phyloP scores from a whole-genome alignment of 2,113 vertebrate species.

The Sapayoa aenigma region DNA sequence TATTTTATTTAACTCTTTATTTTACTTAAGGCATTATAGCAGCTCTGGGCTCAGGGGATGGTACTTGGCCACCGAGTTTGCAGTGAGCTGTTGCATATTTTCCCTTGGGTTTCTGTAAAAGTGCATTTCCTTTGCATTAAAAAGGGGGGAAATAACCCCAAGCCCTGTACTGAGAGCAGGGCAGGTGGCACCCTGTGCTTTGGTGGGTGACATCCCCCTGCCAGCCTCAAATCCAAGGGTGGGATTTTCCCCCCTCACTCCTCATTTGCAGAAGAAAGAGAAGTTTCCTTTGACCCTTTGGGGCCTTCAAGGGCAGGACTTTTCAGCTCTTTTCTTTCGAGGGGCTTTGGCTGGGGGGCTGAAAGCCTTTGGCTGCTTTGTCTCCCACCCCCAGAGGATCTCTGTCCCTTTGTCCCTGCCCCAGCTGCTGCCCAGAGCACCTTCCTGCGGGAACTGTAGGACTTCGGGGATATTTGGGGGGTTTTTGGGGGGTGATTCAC shows the following conservation, averaged over 20 bases:
- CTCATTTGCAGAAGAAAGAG: constrained; percentile 63
- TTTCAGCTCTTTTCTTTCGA: constrained; percentile 33
- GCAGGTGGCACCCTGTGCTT: background rate
- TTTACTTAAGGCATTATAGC: background rate
- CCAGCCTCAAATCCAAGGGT: constrained; percentile 12
- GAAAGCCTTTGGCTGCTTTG: background rate
- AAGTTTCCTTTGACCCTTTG: constrained; percentile 44
- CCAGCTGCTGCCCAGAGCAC: constrained; percentile 47
- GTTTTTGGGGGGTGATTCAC: background rate
- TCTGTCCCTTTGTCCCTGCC: constrained; percentile 45
- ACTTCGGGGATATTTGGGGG: background rate
- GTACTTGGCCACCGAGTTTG: background rate
- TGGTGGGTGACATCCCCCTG: background rate
- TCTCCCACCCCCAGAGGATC: background rate
- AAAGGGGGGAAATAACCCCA: background rate
- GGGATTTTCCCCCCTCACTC: background rate
- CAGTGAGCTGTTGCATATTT: background rate
- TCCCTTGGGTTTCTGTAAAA: background rate
- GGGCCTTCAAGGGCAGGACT: constrained; percentile 49
- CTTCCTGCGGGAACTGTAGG: background rate
- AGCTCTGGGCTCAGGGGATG: background rate
- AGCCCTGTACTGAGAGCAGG: background rate
- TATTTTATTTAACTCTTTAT: background rate
- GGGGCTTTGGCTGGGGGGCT: background rate
- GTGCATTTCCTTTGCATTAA: background rate